Base-by-base conservation (phyloP, 2,888 invertebrate genomes). In the Himalopsyche anomala region DNA sequence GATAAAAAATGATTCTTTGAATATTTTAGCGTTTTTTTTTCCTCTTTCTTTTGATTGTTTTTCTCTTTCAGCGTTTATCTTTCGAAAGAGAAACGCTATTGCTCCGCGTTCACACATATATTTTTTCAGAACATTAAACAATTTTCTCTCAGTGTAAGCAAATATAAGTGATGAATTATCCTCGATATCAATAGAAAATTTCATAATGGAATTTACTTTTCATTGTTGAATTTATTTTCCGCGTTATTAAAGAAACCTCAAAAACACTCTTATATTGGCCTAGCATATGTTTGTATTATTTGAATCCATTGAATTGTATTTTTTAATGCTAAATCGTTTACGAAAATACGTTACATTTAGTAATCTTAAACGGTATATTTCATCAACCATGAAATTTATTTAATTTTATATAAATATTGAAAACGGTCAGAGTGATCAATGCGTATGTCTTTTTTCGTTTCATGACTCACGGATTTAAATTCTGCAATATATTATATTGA, bases 101-200 rank as follows among this genome's bases (percentile, higher is more conserved):
- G 4, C 28, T 62, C 28, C 11, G 2, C 62, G 51, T 15, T 51
- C 62, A 19, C 62, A 28, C 62, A 62, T 62, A 62, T 19, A 62
- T 62, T 62, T 62, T 62, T 62, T 62, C 62, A 62, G 19, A 62
- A 19, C 62, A 19, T 62, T 62, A 62, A 62, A 62, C 62, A 62
- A 62, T 62, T 62, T 62, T 62, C 62, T 19, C 19, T 62, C 62
- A 28, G 62, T 62, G 19, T 62, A 62, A 62, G 62, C 62, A 62
- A 62, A 62, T 62, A 62, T 62, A 62, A 19, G 62, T 62, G 62
- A 62, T 62, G 62, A 62, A 62, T 62, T 62, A 62, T 62, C n/a
- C 62, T 28, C n/a, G 62, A 62, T 62, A 62, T 62, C 62, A 62
- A 62, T 62, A 62, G 62, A 62, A 62, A 62, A 62, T 8, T 62